Base-by-base conservation (phyloP, 2,113 vertebrate genomes). In the Chaetodon auriga region DNA sequence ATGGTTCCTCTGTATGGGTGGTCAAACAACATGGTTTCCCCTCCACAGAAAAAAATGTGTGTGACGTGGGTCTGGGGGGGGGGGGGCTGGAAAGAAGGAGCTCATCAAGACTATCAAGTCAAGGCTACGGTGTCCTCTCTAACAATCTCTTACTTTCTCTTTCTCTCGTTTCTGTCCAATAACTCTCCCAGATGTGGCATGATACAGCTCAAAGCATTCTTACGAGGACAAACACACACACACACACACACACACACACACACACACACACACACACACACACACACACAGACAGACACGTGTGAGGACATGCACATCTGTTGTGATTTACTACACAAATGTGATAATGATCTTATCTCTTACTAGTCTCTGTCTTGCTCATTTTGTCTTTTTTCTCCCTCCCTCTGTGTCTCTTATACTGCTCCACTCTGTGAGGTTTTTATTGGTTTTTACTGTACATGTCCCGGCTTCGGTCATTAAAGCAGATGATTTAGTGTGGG, bases 341-440 rank as follows among this genome's bases (percentile, higher is more conserved):
- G 45, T 70, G 78, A 90, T 68, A 83, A 68, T 10, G 15, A 92
- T 91, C 92, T 90, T 90, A 90, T 92, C 90, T 89, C 45, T 61
- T 55, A 55, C 63, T 53, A 65, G 65, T 80, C 82, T 83, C 46
- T 57, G 38, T 23, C 77, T 82, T 6, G 16, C 60, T 58, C 38
- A 21, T n/a, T 82, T 49, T 81, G 66, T 69, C 14, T 55, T 61
- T 60, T n/a, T 21, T 1, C 43, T 58, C 77, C 51, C 18, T 36
- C 43, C 35, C 45, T 55, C 60, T 0, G 2, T 60, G 15, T 73
- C 70, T 68, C 48, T 48, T 66, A 73, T 16, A 77, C 90, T 85
- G 51, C 54, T 75, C 21, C 5, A 4, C 68, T 70, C 69, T 68
- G 68, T 68, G 78, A 87, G 77, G 48, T 1, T 90, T 93, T 92